Percentiles rank a stretch among this genome's conserved stretches.
Evolutionary conservation across 2,888 invertebrate species (phyloP).

Genomic region (Ochlodes sylvanus): DNA sequence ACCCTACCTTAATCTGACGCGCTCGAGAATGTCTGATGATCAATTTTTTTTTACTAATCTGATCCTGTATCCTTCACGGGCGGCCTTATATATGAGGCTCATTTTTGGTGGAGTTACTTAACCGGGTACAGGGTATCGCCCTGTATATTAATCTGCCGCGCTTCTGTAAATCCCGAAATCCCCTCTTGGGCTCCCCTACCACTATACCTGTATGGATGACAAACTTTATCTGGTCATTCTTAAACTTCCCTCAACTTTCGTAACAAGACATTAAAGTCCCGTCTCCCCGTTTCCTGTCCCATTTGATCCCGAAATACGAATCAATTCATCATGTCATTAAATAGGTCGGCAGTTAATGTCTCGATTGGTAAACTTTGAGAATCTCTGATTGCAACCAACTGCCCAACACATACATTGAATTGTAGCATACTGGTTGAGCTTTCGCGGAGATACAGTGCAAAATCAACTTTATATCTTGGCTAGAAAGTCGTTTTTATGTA

Average conservation of each 20-base stretch:
- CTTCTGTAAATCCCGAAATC: too few relatives aligned
- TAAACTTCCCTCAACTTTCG: neutral
- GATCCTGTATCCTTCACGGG: too few relatives aligned
- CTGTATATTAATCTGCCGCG: too few relatives aligned
- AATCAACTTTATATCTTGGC: conserved; percentile 46
- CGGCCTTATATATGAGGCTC: too few relatives aligned
- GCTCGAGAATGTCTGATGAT: too few relatives aligned
- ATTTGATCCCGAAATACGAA: conserved; percentile 33
- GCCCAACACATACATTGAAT: conserved; percentile 72
- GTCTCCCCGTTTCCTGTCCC: conserved; percentile 2
- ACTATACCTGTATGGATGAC: neutral
- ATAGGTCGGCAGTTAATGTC: conserved; percentile 41
- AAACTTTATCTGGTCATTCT: too few relatives aligned
- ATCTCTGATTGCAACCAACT: conserved; percentile 71
- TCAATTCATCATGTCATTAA: conserved; percentile 45
- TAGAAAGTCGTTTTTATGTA: conserved; percentile 47
- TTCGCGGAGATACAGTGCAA: conserved; percentile 42
- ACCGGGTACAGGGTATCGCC: too few relatives aligned
- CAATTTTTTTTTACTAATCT: too few relatives aligned
- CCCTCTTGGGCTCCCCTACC: too few relatives aligned
- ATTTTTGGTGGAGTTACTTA: too few relatives aligned
- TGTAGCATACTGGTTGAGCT: conserved; percentile 63
- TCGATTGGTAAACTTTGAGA: conserved; percentile 59
- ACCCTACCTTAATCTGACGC: too few relatives aligned
- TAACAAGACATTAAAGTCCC: conserved; percentile 12